These are phyloP conservation scores for Poecile montanus DNA, from an alignment of 2,797 vertebrate genomes.

Conservation along the genomic window DNA sequence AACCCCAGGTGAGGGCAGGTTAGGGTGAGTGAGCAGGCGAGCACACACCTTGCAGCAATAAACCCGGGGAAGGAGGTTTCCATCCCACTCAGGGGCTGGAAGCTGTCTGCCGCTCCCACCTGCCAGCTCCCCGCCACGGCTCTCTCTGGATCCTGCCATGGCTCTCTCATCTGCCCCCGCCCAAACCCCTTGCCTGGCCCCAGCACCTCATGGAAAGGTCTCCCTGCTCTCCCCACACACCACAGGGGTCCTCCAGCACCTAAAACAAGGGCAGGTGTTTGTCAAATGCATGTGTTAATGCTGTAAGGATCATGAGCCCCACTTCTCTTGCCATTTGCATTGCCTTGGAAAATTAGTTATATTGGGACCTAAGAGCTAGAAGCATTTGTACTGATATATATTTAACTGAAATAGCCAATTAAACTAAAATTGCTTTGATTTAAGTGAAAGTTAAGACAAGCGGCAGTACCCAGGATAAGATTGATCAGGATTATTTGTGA, in stretches of 20 bases:
- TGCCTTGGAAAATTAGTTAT: conserved; percentile 9
- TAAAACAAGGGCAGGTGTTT: not conserved
- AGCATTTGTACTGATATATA: not conserved
- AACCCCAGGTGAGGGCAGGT: not conserved
- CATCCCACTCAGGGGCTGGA: not conserved
- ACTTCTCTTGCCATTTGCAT: not conserved
- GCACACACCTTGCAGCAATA: not conserved
- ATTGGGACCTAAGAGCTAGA: not conserved
- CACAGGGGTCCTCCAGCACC: accelerated
- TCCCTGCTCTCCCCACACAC: not conserved
- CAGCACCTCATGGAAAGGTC: not conserved
- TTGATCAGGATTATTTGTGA: conserved; percentile 16
- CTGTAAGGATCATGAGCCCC: not conserved
- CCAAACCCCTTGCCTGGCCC: not conserved
- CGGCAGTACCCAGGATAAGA: not conserved
- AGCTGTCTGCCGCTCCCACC: not conserved
- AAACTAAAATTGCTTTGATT: conserved; percentile 9
- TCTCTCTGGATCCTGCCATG: not conserved
- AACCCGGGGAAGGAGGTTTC: not conserved
- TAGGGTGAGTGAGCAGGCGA: not conserved
- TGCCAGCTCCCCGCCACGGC: not conserved
- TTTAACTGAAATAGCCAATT: conserved; percentile 27
- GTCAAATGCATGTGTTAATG: not conserved
- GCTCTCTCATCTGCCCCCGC: not conserved
- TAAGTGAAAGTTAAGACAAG: conserved; percentile 37